Evolutionary conservation across 2,113 vertebrate species (phyloP).

Genomic region (Manacus vitellinus): DNA sequence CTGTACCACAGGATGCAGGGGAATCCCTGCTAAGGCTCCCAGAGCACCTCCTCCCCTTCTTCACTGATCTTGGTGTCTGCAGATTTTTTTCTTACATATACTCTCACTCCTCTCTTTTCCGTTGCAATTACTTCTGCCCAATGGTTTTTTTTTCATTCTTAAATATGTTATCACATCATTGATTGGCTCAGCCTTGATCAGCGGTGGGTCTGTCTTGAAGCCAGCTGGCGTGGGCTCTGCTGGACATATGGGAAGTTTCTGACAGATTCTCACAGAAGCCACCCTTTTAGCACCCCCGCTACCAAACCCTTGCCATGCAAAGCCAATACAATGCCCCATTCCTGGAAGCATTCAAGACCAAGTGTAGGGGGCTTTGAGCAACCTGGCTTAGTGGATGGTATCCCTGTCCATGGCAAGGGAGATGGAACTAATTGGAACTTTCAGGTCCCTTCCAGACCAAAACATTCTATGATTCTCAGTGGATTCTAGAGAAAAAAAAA

Average conservation of each 20-base stretch:
- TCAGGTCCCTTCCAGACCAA: neutral
- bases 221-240: accelerated
- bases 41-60: accelerated
- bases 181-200: neutral
- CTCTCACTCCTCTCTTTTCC: neutral
- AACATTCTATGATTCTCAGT: neutral
- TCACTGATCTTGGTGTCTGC: neutral
- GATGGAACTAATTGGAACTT: neutral
- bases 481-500: neutral
- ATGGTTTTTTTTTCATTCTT: neutral
- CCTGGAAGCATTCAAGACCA: neutral
- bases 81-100: neutral
- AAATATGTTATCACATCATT: neutral
- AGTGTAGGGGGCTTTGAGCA: neutral
- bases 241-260: neutral
- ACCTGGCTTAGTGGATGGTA: neutral
- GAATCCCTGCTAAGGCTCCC: neutral
- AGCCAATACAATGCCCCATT: neutral
- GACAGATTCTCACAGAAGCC: neutral
- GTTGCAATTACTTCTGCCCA: neutral
- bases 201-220: neutral
- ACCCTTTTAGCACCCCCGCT: accelerated
- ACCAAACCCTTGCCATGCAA: neutral
- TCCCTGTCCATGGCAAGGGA: neutral
- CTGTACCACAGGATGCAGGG: neutral